phyloP scores from a whole-genome alignment of 2,113 vertebrate genomes.

The Alexandromys fortis region DNA sequence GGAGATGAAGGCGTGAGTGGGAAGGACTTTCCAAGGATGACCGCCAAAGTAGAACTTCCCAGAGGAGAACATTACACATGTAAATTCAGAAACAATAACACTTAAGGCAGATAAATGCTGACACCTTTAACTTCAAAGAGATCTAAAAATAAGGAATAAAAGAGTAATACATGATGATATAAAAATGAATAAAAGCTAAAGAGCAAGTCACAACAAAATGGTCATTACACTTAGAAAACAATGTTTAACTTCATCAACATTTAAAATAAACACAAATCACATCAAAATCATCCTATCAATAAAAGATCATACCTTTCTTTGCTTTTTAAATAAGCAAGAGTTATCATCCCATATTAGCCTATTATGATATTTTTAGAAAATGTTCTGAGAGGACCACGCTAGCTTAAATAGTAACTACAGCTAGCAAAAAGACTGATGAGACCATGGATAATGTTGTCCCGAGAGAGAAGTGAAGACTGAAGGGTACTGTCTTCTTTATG shows the following conservation, averaged over 20 bases:
- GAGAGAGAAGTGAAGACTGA: neutral
- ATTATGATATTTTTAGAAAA: neutral
- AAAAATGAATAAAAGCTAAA: neutral
- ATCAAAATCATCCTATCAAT: neutral
- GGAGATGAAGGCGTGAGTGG: neutral
- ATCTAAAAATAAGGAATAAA: slow-evolving; percentile 15
- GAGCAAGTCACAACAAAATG: neutral
- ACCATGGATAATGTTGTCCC: neutral
- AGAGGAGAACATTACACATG: neutral
- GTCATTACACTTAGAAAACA: neutral
- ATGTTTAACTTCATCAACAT: neutral
- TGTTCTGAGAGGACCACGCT: neutral
- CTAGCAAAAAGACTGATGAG: neutral
- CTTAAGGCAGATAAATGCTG: slow-evolving; percentile 1
- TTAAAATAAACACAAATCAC: neutral
- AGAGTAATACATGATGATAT: neutral
- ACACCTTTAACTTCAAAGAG: slow-evolving; percentile 28
- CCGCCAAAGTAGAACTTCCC: neutral
- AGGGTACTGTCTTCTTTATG: neutral
- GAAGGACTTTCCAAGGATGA: neutral
- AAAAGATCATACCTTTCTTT: neutral
- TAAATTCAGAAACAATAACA: neutral
- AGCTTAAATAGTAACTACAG: slow-evolving; percentile 25
- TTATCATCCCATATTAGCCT: neutral
- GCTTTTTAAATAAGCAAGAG: slow-evolving; percentile 1